A percentile compares a stretch with the other conserved stretches of the same genome.
These are phyloP conservation scores for Mercenaria mercenaria DNA, from an alignment of 1,140 invertebrate genomes.

Conservation along the genomic window DNA sequence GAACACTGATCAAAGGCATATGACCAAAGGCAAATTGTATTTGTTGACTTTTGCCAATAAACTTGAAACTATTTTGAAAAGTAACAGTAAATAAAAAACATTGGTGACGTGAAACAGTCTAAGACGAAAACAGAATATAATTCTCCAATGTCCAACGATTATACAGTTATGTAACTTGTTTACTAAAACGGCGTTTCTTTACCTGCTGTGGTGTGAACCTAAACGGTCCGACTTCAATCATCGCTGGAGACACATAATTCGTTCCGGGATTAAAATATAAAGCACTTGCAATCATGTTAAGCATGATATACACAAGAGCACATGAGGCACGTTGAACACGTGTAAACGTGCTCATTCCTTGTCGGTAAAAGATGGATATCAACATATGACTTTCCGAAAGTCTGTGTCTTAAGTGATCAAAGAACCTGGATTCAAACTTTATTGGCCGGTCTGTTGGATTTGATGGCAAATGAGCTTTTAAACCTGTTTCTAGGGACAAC, in stretches of 20 bases:
- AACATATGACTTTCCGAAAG: constrained; percentile 84
- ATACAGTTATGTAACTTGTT: too few species aligned
- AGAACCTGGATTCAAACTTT: constrained; percentile 20
- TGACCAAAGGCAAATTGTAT: too few species aligned
- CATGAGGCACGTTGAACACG: constrained; percentile 86
- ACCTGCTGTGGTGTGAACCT: constrained; percentile 78
- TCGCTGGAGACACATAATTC: constrained; percentile 58
- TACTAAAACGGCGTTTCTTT: too few species aligned
- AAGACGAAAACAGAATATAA: neutral
- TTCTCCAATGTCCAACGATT: neutral
- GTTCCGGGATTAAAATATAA: constrained; percentile 85
- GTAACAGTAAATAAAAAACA: too few species aligned
- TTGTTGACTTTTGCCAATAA: too few species aligned
- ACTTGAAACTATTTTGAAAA: too few species aligned
- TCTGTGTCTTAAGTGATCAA: constrained; percentile 72
- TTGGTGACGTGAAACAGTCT: too few species aligned
- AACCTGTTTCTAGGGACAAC: constrained; percentile 8
- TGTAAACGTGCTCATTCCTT: constrained; percentile 84
- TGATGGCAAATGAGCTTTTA: neutral
- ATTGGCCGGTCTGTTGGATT: neutral
- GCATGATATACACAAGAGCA: constrained; percentile 84
- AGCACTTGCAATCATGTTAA: constrained; percentile 86
- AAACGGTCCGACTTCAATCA: constrained; percentile 78
- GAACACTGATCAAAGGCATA: too few species aligned
- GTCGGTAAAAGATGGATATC: constrained; percentile 85